Percentiles rank a stretch among this genome's conserved stretches.
Evolutionary conservation across 2,888 invertebrate genomes (phyloP).

Genomic region (Trachelus stipa): DNA sequence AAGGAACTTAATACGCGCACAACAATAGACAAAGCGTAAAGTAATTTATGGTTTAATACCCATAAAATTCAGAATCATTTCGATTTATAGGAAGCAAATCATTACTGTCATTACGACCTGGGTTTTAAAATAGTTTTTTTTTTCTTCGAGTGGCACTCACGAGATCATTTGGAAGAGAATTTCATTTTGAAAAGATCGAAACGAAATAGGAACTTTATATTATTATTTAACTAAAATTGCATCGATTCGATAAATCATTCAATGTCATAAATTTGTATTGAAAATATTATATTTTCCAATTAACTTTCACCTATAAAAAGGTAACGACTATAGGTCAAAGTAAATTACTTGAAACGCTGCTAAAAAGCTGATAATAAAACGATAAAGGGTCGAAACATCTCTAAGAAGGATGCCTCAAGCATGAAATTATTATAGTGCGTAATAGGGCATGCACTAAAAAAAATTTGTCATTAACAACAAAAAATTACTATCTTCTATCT

Average conservation of each 20-base stretch:
- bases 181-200: neutral
- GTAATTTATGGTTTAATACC: neutral
- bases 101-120: neutral
- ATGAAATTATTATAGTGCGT: neutral
- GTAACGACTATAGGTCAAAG: neutral
- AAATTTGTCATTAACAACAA: neutral
- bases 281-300: neutral
- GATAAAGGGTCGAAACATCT: neutral
- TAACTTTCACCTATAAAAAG: neutral
- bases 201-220: neutral
- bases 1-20: neutral
- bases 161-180: neutral
- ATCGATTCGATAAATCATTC: neutral
- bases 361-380: neutral
- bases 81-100: neutral
- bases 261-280: neutral
- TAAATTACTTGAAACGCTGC: neutral
- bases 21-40: neutral
- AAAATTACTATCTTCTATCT: neutral
- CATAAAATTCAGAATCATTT: neutral
- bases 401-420: conserved; percentile 9
- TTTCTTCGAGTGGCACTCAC: neutral
- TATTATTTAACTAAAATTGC: neutral
- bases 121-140: neutral
- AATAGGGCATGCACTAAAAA: conserved; percentile 6